These are phyloP conservation scores for Colinus virginianus DNA, from an alignment of 2,113 vertebrate genomes.

Conservation along the genomic window DNA sequence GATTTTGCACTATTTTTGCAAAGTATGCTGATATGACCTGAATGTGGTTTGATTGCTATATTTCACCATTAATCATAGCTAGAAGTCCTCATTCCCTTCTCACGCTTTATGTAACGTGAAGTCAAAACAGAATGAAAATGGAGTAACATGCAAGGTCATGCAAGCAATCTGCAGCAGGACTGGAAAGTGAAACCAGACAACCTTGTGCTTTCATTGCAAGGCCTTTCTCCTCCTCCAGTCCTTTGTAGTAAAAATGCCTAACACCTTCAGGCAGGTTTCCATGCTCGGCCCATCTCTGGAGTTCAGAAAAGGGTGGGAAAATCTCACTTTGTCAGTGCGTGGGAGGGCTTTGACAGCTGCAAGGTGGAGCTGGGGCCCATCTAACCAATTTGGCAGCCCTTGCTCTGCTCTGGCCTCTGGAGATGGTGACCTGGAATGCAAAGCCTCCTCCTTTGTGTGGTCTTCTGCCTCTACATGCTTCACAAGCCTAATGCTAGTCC, in stretches of 20 bases:
- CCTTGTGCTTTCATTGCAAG: constrained; percentile 25
- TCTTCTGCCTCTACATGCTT: constrained; percentile 21
- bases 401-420: constrained; percentile 38
- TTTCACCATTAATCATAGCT: background rate
- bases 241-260: background rate
- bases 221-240: constrained; percentile 11
- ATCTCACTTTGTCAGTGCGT: background rate
- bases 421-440: constrained; percentile 54
- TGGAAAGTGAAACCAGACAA: background rate
- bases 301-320: constrained; percentile 59
- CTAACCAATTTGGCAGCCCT: constrained; percentile 36
- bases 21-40: background rate
- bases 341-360: constrained; percentile 53
- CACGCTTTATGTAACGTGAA: background rate
- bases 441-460: constrained; percentile 56
- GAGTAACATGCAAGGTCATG: constrained; percentile 29
- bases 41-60: background rate
- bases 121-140: background rate
- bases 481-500: background rate
- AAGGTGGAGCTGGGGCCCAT: constrained; percentile 39
- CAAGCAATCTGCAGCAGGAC: background rate
- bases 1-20: background rate
- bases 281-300: background rate
- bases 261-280: constrained; percentile 43
- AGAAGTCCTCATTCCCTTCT: background rate